Conservation (phyloP, 1,140 invertebrate genomes). For the Drosophila fuyamai region DNA sequence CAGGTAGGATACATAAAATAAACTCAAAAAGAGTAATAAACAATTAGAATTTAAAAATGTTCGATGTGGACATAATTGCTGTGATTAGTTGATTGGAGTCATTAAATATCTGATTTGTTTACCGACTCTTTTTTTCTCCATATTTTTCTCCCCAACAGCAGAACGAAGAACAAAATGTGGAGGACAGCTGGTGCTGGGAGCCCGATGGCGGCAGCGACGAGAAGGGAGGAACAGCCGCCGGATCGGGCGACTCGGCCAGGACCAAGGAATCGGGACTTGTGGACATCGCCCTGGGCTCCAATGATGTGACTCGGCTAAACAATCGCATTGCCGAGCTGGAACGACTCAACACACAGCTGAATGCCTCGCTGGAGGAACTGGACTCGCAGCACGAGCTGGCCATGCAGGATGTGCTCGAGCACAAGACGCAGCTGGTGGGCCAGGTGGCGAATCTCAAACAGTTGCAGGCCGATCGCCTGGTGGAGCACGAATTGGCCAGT, state of each 20-base stretch:
- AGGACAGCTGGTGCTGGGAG: slow-evolving; percentile 87
- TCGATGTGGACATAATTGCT: no score
- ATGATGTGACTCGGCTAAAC: slow-evolving; percentile 82
- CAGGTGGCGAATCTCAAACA: slow-evolving; percentile 82
- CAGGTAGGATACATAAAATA: no score
- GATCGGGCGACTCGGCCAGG: slow-evolving; percentile 7
- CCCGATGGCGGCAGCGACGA: slow-evolving; percentile 68
- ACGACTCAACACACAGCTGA: slow-evolving; percentile 84
- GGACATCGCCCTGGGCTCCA: slow-evolving; percentile 60
- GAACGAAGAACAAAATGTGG: slow-evolving; percentile 75
- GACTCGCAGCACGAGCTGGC: slow-evolving; percentile 90
- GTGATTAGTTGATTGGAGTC: no score
- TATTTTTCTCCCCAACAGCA: slow-evolving; percentile 4
- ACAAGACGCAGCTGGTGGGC: slow-evolving; percentile 88
- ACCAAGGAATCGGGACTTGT: slow-evolving; percentile 39
- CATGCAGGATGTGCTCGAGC: slow-evolving; percentile 87
- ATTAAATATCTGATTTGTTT: no score
- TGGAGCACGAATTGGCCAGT: slow-evolving; percentile 62
- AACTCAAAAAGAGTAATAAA: no score
- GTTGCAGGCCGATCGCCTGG: slow-evolving; percentile 62
- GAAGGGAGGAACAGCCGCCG: neutral
- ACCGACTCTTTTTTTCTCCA: no score
- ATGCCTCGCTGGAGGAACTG: slow-evolving; percentile 88
- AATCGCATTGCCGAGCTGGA: slow-evolving; percentile 77
- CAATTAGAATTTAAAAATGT: no score